Evolutionary conservation across 2,113 vertebrate genomes (phyloP), one percentile per base, ranked within the genome.

Genomic region (Bujurquina vittata): DNA sequence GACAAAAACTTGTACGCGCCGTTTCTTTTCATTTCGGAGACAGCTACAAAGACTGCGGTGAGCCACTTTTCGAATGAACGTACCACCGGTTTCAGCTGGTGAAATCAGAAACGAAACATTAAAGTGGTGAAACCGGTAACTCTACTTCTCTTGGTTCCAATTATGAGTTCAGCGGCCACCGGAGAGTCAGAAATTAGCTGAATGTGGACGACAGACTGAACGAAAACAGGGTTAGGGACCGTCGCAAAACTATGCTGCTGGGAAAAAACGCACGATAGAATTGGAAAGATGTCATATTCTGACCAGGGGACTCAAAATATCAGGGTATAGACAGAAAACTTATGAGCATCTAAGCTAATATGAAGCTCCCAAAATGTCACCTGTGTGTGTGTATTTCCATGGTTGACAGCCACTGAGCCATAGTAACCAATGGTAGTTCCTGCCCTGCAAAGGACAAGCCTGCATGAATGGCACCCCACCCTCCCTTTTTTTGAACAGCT

Each of bases 1-100:
- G 96, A 95, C 29, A 96, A 60, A 72, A 95, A 93, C 67, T 56
- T 93, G 65, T 96, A 96, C 0, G 92, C 83, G 33, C 94, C 89
- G 87, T 85, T 95, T 80, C 94, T 93, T 93, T 94, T 96, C 95
- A 96, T 96, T 40, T 84, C 88, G 85, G 58, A 37, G 31, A 37
- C 14, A 33, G 40, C 40, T 26, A 5, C 31, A 65, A 4, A 23
- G 3, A 22, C 26, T 49, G 26, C 12, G 12, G 33, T 17, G 22
- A 69, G 35, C n/a, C 37, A n/a, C 15, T 17, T 54, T 20, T 56
- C 10, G 15, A 33, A 14, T 29, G 46, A 23, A 8, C 3, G 46
- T 10, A 33, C 1, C 35, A 12, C 6, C 9, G 20, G 29, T 73
- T 29, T 35, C n/a, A 20, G 4, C 22, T 3, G 26, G 62, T 14